These are phyloP conservation scores for Hippocampus abdominalis DNA, from an alignment of 2,113 vertebrate genomes.

Conservation along the genomic window DNA sequence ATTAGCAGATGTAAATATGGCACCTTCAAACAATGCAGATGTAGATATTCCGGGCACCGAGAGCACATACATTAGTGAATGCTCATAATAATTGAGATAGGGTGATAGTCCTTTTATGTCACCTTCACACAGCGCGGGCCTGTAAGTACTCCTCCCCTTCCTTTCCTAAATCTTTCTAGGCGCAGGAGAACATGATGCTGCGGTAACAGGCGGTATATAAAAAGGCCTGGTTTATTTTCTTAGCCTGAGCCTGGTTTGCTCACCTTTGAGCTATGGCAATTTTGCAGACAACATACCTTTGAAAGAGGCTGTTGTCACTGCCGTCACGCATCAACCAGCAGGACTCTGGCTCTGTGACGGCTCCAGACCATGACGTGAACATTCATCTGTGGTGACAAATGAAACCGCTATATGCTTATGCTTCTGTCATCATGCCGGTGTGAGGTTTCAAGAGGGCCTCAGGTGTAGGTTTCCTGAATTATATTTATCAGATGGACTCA, in stretches of 20 bases:
- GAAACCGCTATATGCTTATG: constrained; percentile 50
- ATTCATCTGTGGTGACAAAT: constrained; percentile 50
- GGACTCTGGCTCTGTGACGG: constrained; percentile 20
- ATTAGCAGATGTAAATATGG: not conserved
- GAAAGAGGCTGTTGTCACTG: constrained; percentile 41
- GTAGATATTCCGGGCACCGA: not conserved
- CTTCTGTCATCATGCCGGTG: constrained; percentile 44
- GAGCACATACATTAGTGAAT: not conserved
- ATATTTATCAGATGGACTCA: constrained; percentile 58
- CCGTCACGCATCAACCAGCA: constrained; percentile 24
- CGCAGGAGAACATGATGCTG: constrained; percentile 52
- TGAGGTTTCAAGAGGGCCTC: constrained; percentile 41
- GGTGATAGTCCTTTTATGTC: not conserved
- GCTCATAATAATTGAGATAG: not conserved
- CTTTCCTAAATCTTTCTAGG: constrained; percentile 7
- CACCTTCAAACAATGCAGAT: not conserved
- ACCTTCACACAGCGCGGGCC: not conserved
- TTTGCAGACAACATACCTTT: constrained; percentile 35
- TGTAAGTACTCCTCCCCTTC: not conserved
- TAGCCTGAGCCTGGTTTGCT: constrained; percentile 39
- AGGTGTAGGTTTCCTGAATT: constrained; percentile 62
- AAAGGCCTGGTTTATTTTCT: constrained; percentile 49
- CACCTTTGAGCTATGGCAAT: constrained; percentile 48
- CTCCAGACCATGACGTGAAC: constrained; percentile 40
- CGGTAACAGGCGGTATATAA: constrained; percentile 56